phyloP scores from a whole-genome alignment of 2,113 vertebrate species.

The Centropus bengalensis region DNA sequence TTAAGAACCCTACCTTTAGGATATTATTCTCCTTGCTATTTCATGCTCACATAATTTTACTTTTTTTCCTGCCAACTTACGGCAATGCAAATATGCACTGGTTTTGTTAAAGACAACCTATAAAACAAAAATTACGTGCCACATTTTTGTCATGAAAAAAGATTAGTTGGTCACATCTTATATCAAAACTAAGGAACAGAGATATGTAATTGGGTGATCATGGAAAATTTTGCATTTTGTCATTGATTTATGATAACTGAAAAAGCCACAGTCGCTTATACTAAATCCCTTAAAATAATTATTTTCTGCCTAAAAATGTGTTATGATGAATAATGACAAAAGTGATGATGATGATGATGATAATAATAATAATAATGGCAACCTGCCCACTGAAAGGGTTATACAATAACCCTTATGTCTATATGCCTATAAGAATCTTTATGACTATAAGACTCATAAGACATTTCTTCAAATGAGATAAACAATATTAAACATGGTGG shows the following conservation, averaged over 20 bases:
- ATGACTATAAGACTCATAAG: neutral
- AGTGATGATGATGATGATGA: neutral
- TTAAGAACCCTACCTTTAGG: constrained; percentile 70
- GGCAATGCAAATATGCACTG: constrained; percentile 8
- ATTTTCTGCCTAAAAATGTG: neutral
- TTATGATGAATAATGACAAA: neutral
- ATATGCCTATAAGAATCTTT: too few species aligned
- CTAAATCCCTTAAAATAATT: constrained; percentile 26
- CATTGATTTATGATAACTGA: neutral
- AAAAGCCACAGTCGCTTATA: neutral
- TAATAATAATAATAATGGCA: neutral
- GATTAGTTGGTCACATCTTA: neutral
- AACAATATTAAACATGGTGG: neutral
- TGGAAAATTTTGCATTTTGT: constrained; percentile 14
- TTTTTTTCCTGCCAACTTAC: neutral
- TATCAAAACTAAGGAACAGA: neutral
- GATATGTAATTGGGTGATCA: neutral
- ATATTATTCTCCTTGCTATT: constrained; percentile 69
- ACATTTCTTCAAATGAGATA: neutral
- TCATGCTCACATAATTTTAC: constrained; percentile 24
- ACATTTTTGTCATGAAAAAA: neutral
- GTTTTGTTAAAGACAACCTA: constrained; percentile 17
- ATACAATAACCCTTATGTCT: too few species aligned
- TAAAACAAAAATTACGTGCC: neutral
- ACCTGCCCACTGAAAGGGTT: too few species aligned